Evolutionary conservation across 2,888 invertebrate genomes (phyloP).

Genomic region (Lamproptera curius): DNA sequence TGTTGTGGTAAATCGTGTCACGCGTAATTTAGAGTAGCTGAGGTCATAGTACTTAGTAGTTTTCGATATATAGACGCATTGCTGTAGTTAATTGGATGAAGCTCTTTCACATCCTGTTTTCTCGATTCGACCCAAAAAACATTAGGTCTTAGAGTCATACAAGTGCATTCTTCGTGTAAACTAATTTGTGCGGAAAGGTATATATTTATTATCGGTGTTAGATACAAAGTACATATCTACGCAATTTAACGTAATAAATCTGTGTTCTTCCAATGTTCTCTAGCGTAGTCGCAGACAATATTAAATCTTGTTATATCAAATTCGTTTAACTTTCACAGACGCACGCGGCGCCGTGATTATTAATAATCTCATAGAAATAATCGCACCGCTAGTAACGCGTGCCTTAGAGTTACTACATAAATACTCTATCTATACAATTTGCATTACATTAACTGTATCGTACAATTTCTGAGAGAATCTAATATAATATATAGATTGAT

Average conservation of each 20-base stretch:
- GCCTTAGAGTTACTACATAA: slow-evolving; percentile 18
- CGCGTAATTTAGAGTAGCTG: neutral
- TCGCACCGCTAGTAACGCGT: slow-evolving; percentile 1
- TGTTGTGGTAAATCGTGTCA: neutral
- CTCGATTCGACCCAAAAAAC: neutral
- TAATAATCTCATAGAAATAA: neutral
- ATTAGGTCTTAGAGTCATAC: neutral
- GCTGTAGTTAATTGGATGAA: neutral
- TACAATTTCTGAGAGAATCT: slow-evolving; percentile 67
- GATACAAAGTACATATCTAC: slow-evolving; percentile 64
- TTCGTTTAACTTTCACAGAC: neutral
- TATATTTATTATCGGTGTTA: slow-evolving; percentile 57
- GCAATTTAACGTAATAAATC: slow-evolving; percentile 50
- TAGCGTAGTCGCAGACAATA: slow-evolving; percentile 66
- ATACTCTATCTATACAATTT: slow-evolving; percentile 22
- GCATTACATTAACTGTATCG: slow-evolving; percentile 26
- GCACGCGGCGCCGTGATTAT: neutral
- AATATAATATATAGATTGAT: slow-evolving; percentile 29
- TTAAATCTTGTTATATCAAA: slow-evolving; percentile 14
- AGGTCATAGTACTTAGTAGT: neutral
- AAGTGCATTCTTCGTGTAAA: neutral
- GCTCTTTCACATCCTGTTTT: neutral
- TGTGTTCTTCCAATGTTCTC: slow-evolving; percentile 68
- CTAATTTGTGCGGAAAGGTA: slow-evolving; percentile 29
- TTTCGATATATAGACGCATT: neutral